Evolutionary conservation across 2,113 vertebrate species (phyloP).

Genomic region (Carassius gibelio): DNA sequence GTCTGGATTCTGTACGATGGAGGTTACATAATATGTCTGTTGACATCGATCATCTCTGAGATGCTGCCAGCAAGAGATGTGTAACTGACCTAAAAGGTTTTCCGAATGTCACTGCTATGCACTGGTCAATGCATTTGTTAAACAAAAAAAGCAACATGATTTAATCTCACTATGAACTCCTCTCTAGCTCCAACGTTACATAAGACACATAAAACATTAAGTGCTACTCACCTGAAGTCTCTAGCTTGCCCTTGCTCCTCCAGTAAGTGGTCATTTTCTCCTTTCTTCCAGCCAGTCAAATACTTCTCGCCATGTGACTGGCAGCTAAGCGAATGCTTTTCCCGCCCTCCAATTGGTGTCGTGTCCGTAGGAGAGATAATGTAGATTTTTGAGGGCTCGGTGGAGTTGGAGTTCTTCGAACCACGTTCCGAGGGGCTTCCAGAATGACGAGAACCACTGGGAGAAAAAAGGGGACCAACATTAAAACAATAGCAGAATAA

Average conservation of each 20-base stretch:
- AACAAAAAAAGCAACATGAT: background rate
- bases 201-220: background rate
- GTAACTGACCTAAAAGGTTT: constrained; percentile 13
- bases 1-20: constrained; percentile 54
- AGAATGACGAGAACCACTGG: constrained; percentile 83
- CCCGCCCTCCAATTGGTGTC: constrained; percentile 67
- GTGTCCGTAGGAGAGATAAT: constrained; percentile 74
- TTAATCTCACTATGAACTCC: background rate
- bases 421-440: constrained; percentile 82
- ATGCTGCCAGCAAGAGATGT: background rate
- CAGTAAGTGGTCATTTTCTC: constrained; percentile 77
- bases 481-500: background rate
- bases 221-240: constrained; percentile 65
- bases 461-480: background rate
- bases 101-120: background rate
- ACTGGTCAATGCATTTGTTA: background rate
- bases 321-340: constrained; percentile 73
- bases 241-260: constrained; percentile 75
- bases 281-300: constrained; percentile 84
- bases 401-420: constrained; percentile 75
- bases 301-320: constrained; percentile 79
- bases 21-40: constrained; percentile 32
- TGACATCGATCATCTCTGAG: constrained; percentile 23
- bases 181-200: background rate
- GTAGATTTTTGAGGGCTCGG: constrained; percentile 83